These are phyloP conservation scores for Candidula unifasciata DNA, from an alignment of 2,888 invertebrate species.

Conservation along the genomic window DNA sequence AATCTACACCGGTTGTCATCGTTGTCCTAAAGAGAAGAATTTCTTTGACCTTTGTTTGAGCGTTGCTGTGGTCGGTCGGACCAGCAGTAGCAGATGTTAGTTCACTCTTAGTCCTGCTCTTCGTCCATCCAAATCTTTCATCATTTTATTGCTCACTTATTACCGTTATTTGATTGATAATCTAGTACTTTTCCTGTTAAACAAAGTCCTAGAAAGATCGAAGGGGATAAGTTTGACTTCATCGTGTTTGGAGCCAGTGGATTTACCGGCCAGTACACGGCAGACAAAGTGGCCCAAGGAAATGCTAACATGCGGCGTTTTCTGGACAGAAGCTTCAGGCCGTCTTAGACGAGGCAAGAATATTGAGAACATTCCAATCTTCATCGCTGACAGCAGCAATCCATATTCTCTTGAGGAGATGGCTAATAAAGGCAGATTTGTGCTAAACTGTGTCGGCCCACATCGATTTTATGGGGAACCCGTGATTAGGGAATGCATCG, in stretches of 20 bases:
- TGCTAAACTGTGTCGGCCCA: conserved; percentile 96
- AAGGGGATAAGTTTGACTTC: conserved; percentile 81
- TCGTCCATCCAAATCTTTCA: background rate
- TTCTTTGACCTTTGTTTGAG: too few species aligned
- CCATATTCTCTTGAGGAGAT: conserved; percentile 87
- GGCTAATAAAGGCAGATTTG: conserved; percentile 87
- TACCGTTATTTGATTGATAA: background rate
- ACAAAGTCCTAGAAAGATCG: background rate
- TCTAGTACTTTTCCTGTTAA: background rate
- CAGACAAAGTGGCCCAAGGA: conserved; percentile 82
- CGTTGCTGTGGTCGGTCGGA: background rate
- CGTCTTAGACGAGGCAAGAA: conserved; percentile 80
- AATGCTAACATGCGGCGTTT: conserved; percentile 89
- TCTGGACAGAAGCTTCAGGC: conserved; percentile 85
- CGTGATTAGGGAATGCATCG: conserved; percentile 92
- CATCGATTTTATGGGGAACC: conserved; percentile 89
- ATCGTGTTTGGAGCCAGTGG: conserved; percentile 96
- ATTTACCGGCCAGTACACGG: conserved; percentile 92
- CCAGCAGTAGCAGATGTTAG: background rate
- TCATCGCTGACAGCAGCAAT: conserved; percentile 88
- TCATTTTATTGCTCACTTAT: background rate
- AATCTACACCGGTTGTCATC: too few species aligned
- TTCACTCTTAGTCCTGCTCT: background rate
- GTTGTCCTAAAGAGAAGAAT: too few species aligned
- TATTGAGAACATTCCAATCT: conserved; percentile 82